Base-by-base conservation (phyloP, 2,797 vertebrate genomes). In the Pangasius larnaudii region DNA sequence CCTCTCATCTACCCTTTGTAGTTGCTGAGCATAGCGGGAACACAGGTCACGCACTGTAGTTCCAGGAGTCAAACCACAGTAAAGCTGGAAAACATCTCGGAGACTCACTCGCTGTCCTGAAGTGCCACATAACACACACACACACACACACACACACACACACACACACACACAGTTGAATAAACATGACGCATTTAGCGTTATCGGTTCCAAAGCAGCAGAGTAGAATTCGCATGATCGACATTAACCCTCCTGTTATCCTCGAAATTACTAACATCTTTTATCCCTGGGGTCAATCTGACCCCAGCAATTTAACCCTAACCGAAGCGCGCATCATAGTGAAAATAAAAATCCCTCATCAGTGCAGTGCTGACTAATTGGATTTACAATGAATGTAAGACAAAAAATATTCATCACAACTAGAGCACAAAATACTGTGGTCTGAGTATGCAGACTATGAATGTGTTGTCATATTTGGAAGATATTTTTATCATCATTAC, bases 11-110 rank as follows among this genome's bases (percentile, higher is more conserved):
- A 99, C 97, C 2, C 94, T 96, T 91, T 99, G 99, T 86, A 99
- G 96, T 93, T 99, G 99, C 92, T 97, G 96, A 0, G 97, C 96
- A 91, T 99, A 98, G 83, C 99, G 98, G 85, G 97, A 98, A 87
- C 98, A 99, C 91, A 99, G 97, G 91, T 99, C 99, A 86, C 99
- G 95, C 78, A 99, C 98, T 0, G 98, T 99, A 0, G 99, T 99
- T 88, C 99, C 99, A 0, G 99, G 98, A 93, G 97, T 99, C 84
- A 99, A 96, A 86, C 99, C 98, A 0, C 98, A 99, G 91, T 99
- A 99, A 8, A 99, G 94, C 95, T 99, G 98, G 94, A 99, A 99
- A 84, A 99, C 96, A 0, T 99, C 99, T 89, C 98, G 96, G 27
- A 99, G 96, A 92, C 96, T 97, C 86, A 97, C 97, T 42, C 97